Evolutionary conservation across 1,140 invertebrate species (phyloP), one percentile per base, ranked within the genome.

Genomic region (Pachypeltis micranthus): DNA sequence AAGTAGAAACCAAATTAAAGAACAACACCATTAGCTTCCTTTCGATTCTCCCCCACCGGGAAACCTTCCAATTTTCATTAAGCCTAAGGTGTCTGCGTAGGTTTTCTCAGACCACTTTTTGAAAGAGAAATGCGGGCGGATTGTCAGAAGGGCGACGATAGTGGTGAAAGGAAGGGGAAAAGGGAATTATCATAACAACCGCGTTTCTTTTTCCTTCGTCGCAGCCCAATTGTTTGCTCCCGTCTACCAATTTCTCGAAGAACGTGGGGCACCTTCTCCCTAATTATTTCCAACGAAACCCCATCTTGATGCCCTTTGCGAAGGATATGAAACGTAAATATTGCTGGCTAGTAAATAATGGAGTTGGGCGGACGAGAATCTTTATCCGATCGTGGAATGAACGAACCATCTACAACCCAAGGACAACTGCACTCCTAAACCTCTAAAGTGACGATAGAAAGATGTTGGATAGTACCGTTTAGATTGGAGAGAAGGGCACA

Each of bases 131-230:
- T n/a, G n/a, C n/a, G n/a, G n/a, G n/a, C n/a, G n/a, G n/a, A n/a
- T n/a, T n/a, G n/a, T n/a, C n/a, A n/a, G n/a, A n/a, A n/a, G n/a
- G n/a, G n/a, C n/a, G n/a, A n/a, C 7, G 10, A 51, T 4, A 14
- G 12, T 51, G 47, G 23, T 14, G 47, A 51, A 51, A 21, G 47
- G 47, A 51, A 39, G 34, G 34, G n/a, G n/a, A 51, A 21, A 51
- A 7, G 47, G 23, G 24, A 29, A 59, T 59, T 59, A 59, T 7
- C 57, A 59, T 59, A 59, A 59, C 31, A 59, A 59, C 19, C 16
- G 23, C 19, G 54, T 56, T 56, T 56, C 54, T 26, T 56, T 56
- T 56, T 21, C 7, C 7, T 4, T n/a, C 14, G 47, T 54, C 7
- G 14, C 19, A n/a, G n/a, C 14, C 44, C 44, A 16, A 47, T 47